Base-by-base conservation (phyloP, 2,797 vertebrate species). In the Ctenosaura bakeri region DNA sequence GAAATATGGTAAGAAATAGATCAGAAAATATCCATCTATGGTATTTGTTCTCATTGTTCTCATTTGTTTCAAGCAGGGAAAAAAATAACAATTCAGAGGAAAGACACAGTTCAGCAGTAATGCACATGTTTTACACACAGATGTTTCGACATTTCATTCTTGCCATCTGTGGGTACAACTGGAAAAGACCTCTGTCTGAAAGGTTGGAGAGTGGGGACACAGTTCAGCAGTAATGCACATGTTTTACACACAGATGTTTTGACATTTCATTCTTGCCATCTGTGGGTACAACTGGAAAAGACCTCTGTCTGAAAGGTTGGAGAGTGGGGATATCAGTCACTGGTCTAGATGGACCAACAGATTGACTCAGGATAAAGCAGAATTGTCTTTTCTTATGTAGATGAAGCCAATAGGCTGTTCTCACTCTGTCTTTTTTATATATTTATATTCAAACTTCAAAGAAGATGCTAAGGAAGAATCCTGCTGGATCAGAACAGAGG, bases 1-100 rank as follows among this genome's bases (percentile, higher is more conserved):
- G 4, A 18, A 90, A 46, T 46, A 38, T 29, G 24, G 22, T 69
- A 78, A 91, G 29, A 73, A 91, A 73, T 54, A 88, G 81, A 86
- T 69, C 56, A 90, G 73, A 90, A 90, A 91, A 89, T 29, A 62
- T 59, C n/a, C 29, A 29, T 46, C 12, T 59, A 46, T 59, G n/a
- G 9, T 9, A 46, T 7, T n/a, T 56, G 22, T 10, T 66, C 82
- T 46, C 3, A 83, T 69, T 46, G 69, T 66, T 50, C 16, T 18
- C 29, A 50, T 50, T 46, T 46, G 14, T 9, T 87, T 87, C 4
- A 79, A 80, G 79, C 32, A 42, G n/a, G 54, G 8, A 78, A 12
- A 26, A 46, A 20, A 38, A 59, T 56, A 52, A 32, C 16, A n/a
- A n/a, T 6, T 56, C 77, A 6, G 26, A 62, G 54, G 22, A 73